Evolutionary conservation across 2,113 vertebrate species (phyloP).

Genomic region (Pithys albifrons): DNA sequence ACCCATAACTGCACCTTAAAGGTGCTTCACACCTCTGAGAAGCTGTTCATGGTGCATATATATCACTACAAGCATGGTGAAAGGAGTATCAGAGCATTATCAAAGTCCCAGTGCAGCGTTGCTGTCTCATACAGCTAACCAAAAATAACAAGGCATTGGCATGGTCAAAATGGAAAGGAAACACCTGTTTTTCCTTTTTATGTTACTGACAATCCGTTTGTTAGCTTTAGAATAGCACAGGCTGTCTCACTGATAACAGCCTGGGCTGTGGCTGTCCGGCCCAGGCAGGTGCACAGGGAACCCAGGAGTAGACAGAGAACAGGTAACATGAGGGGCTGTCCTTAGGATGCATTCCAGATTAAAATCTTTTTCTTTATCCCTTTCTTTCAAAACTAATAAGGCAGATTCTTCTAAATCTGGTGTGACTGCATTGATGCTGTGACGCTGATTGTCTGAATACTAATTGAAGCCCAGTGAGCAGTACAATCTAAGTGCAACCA

Average conservation of each 20-base stretch:
- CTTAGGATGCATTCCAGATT: neutral
- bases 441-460: neutral
- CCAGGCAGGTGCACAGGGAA: neutral
- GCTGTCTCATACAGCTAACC: conserved; percentile 11
- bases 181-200: conserved; percentile 69
- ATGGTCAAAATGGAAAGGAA: conserved; percentile 55
- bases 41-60: neutral
- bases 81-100: neutral
- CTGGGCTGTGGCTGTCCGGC: neutral
- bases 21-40: neutral
- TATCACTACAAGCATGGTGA: neutral
- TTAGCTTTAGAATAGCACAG: conserved; percentile 57
- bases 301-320: neutral
- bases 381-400: neutral
- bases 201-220: conserved; percentile 52
- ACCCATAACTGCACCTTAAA: neutral
- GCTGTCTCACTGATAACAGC: conserved; percentile 46
- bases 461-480: neutral
- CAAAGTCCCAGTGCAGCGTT: neutral
- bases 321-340: neutral
- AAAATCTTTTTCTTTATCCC: neutral
- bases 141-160: conserved; percentile 34
- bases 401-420: neutral
- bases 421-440: neutral
- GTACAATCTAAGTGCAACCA: neutral